Conservation (phyloP, 2,888 invertebrate genomes). For the Tachina grossa region DNA sequence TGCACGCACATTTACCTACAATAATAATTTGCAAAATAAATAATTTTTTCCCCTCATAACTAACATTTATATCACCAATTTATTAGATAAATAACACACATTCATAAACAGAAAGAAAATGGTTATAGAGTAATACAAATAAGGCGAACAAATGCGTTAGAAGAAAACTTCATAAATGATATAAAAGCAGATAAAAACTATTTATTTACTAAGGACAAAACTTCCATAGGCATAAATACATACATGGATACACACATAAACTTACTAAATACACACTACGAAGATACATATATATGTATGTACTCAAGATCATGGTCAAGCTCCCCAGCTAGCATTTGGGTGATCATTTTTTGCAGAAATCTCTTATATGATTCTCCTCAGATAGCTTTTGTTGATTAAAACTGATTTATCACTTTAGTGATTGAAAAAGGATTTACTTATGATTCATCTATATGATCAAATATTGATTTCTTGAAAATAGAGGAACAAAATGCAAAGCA, state of each 20-base stretch:
- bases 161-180: constrained; percentile 25
- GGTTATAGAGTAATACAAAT: not conserved
- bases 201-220: constrained; percentile 2
- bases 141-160: constrained; percentile 17
- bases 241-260: not conserved
- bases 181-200: constrained; percentile 12
- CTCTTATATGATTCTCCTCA: no score
- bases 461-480: no score
- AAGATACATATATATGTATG: no score
- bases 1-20: constrained; percentile 34
- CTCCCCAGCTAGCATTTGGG: no score
- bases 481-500: no score
- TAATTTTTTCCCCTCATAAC: constrained; percentile 62
- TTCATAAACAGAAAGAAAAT: constrained; percentile 41
- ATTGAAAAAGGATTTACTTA: no score
- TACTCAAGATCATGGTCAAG: not conserved
- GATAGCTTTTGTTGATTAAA: no score
- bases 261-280: not conserved
- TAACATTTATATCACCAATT: constrained; percentile 61
- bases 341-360: no score
- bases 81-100: constrained; percentile 66
- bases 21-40: constrained; percentile 46
- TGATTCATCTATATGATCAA: no score
- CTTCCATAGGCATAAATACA: not conserved
- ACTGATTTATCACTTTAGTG: no score